These are phyloP conservation scores for Pelochelys cantorii DNA, from an alignment of 2,797 vertebrate genomes.

Conservation along the genomic window DNA sequence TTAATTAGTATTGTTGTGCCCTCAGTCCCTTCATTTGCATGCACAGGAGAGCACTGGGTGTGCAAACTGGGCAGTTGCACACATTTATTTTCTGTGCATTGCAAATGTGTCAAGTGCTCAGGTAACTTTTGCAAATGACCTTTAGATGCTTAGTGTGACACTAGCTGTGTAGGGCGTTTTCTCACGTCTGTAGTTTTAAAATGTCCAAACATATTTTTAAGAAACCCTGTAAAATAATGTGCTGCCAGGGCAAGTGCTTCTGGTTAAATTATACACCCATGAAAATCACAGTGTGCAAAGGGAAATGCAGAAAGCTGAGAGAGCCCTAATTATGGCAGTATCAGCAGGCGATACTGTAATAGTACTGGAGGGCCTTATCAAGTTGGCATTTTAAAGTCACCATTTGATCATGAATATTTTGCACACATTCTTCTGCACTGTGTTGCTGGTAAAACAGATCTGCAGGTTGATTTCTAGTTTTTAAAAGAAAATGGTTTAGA, in stretches of 20 bases:
- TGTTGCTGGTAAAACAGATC: background rate
- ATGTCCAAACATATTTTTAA: slow-evolving; percentile 52
- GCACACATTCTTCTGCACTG: background rate
- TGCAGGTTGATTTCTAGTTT: rapidly evolving
- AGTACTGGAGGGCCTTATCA: background rate
- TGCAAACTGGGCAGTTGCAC: rapidly evolving
- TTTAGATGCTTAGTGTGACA: slow-evolving; percentile 3
- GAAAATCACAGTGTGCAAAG: slow-evolving; percentile 22
- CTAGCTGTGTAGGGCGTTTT: background rate
- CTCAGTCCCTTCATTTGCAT: background rate
- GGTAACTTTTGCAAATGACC: background rate
- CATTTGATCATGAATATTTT: background rate
- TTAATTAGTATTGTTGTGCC: background rate
- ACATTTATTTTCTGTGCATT: background rate
- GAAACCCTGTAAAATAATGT: slow-evolving; percentile 25
- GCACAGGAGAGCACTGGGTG: rapidly evolving
- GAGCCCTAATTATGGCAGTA: slow-evolving; percentile 27
- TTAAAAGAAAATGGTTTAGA: background rate
- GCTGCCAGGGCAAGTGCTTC: slow-evolving; percentile 18
- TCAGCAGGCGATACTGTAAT: background rate
- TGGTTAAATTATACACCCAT: slow-evolving; percentile 45
- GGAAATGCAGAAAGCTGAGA: slow-evolving; percentile 53
- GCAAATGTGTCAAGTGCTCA: background rate
- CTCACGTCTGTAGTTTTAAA: slow-evolving; percentile 33
- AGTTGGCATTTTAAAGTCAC: slow-evolving; percentile 2